Conservation (phyloP, 1,140 invertebrate species). For the Bombus superbus region DNA sequence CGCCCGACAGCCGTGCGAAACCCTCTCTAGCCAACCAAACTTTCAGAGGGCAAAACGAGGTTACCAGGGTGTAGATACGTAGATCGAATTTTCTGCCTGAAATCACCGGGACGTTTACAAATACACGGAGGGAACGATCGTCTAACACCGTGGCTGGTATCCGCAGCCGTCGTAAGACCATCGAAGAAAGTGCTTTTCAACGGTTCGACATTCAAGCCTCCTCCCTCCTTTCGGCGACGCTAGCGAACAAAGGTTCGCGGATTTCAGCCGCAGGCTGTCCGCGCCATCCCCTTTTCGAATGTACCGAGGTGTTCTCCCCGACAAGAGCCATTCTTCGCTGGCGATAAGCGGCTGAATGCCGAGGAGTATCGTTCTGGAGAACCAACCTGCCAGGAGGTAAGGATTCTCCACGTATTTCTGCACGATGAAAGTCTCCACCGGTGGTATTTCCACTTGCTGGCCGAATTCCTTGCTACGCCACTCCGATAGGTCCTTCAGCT, state of each 20-base stretch:
- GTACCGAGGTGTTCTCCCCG: slow-evolving; percentile 14
- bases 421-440: slow-evolving; percentile 77
- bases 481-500: slow-evolving; percentile 76
- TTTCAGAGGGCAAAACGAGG: slow-evolving; percentile 84
- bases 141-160: not conserved
- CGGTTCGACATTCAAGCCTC: slow-evolving; percentile 24
- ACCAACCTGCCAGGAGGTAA: slow-evolving; percentile 86
- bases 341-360: slow-evolving; percentile 29
- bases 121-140: not conserved
- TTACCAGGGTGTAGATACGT: slow-evolving; percentile 76
- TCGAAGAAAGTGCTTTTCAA: slow-evolving; percentile 35
- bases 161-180: not conserved
- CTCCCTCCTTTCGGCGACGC: not conserved
- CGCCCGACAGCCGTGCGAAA: slow-evolving; percentile 85
- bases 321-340: slow-evolving; percentile 27
- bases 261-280: not conserved
- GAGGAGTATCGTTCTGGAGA: slow-evolving; percentile 53
- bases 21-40: slow-evolving; percentile 87
- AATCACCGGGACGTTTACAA: slow-evolving; percentile 54
- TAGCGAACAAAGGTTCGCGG: slow-evolving; percentile 12
- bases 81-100: slow-evolving; percentile 81
- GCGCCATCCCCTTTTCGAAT: not conserved
- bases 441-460: slow-evolving; percentile 29
- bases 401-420: slow-evolving; percentile 86
- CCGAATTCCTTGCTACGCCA: slow-evolving; percentile 69